Percentiles rank a stretch among this genome's conserved stretches.
phyloP scores from a whole-genome alignment of 2,797 vertebrate genomes.

The Syngnathus acus region DNA sequence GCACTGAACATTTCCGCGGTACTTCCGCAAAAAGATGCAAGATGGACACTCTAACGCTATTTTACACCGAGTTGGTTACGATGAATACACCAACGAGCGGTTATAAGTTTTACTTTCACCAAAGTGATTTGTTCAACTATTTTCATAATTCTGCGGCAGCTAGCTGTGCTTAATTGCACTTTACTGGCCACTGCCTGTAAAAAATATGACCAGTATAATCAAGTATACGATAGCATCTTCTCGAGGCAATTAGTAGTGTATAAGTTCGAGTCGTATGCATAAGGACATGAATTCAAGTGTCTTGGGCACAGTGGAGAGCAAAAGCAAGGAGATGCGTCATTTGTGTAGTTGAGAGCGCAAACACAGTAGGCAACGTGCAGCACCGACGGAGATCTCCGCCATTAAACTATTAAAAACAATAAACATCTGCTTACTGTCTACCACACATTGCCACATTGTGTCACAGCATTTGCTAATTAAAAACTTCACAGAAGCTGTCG shows the following conservation, averaged over 20 bases:
- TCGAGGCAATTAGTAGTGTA: neutral
- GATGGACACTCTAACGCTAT: too few species aligned
- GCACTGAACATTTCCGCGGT: too few species aligned
- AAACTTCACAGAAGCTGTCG: conserved; percentile 33
- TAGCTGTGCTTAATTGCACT: neutral
- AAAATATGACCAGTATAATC: neutral
- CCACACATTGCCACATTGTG: conserved; percentile 54
- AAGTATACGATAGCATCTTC: neutral
- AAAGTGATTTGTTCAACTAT: neutral
- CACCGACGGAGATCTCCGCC: conserved; percentile 33
- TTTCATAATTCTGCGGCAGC: neutral
- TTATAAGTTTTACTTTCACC: neutral
- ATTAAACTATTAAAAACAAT: conserved; percentile 53
- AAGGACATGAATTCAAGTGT: conserved; percentile 1
- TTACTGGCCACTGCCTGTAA: neutral
- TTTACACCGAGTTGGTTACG: too few species aligned
- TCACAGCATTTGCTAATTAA: conserved; percentile 56
- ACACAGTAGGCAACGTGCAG: conserved; percentile 25
- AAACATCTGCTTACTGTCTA: conserved; percentile 57
- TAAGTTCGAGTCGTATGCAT: neutral
- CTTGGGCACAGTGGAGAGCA: neutral
- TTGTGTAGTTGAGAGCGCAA: conserved; percentile 7
- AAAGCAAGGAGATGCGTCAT: neutral
- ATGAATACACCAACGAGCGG: too few species aligned
- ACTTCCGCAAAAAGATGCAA: too few species aligned